These are phyloP conservation scores for Pseudomyrmex concolor DNA, from an alignment of 1,140 invertebrate genomes.

Conservation along the genomic window DNA sequence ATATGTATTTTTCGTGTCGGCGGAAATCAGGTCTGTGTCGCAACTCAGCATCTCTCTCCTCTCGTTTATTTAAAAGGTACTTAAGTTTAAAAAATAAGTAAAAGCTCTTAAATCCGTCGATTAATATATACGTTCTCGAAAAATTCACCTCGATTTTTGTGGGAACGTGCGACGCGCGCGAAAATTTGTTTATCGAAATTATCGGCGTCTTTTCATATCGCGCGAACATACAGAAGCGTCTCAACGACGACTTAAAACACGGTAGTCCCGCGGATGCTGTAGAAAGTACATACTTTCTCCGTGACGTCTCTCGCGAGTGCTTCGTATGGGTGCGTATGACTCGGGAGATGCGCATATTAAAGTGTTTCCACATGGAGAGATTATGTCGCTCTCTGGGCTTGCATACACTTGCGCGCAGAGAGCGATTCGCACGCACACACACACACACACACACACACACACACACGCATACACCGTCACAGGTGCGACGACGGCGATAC, in stretches of 20 bases:
- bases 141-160: background rate
- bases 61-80: background rate
- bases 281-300: conserved; percentile 83
- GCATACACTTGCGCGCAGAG: background rate
- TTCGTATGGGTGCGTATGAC: conserved; percentile 73
- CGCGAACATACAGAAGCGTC: conserved; percentile 35
- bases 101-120: background rate
- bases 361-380: conserved; percentile 64
- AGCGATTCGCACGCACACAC: too few species aligned
- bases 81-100: background rate
- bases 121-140: background rate
- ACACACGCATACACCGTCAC: background rate
- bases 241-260: conserved; percentile 71
- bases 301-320: conserved; percentile 72
- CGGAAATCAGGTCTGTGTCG: background rate
- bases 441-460: too few species aligned
- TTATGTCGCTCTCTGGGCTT: conserved; percentile 53
- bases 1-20: conserved; percentile 44
- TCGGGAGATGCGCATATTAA: conserved; percentile 66
- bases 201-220: background rate
- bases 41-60: background rate
- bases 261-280: conserved; percentile 75
- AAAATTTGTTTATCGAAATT: too few species aligned
- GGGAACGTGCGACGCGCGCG: too few species aligned
- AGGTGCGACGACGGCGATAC: conserved; percentile 28